Conservation (phyloP, 2,797 vertebrate species). For the Acanthurus leucopareius region DNA sequence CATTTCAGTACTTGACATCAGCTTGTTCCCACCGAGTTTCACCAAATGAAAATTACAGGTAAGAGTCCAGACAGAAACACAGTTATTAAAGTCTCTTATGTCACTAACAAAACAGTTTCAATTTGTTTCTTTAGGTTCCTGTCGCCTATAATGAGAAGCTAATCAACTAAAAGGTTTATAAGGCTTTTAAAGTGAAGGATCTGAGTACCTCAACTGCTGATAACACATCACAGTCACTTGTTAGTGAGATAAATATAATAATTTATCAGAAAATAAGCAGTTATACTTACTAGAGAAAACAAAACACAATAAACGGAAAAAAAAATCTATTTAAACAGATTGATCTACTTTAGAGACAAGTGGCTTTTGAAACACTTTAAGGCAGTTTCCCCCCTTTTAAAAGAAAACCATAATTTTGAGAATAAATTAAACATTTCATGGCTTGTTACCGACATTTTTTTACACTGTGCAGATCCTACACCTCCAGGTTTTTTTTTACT, state of each 20-base stretch:
- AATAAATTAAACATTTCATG: constrained; percentile 45
- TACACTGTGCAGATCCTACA: constrained; percentile 44
- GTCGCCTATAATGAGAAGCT: background rate
- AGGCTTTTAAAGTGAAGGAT: constrained; percentile 4
- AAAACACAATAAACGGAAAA: constrained; percentile 3
- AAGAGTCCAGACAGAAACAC: background rate
- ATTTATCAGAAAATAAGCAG: background rate
- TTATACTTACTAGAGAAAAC: background rate
- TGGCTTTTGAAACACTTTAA: background rate
- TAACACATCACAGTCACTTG: background rate
- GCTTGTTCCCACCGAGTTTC: background rate
- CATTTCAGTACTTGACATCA: background rate
- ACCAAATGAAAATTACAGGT: background rate
- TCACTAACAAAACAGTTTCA: background rate
- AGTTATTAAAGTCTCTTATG: background rate
- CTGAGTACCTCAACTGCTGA: background rate
- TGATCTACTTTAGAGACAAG: constrained; percentile 34
- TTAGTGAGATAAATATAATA: background rate
- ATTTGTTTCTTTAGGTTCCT: background rate
- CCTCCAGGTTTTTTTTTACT: constrained; percentile 48
- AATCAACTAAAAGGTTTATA: background rate
- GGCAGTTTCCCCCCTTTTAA: background rate
- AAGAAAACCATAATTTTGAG: constrained; percentile 17
- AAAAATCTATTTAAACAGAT: constrained; percentile 26
- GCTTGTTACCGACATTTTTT: constrained; percentile 32